Conservation (phyloP, 2,797 vertebrate genomes). For the Hylomyscus alleni region DNA sequence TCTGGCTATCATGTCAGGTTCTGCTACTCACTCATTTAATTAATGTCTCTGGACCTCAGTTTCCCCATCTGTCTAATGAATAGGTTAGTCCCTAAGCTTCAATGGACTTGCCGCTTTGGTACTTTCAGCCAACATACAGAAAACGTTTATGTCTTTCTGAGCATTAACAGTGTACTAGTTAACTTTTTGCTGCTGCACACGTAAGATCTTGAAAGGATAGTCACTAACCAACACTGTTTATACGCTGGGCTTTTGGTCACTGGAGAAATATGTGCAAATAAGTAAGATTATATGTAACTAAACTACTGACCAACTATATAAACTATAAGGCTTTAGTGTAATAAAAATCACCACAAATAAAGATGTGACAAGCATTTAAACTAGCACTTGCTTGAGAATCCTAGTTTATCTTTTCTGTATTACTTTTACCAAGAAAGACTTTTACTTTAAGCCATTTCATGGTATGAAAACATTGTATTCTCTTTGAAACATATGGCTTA, state of each 20-base stretch:
- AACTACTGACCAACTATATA: neutral
- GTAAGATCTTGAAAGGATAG: slow-evolving; percentile 15
- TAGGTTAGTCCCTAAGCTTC: neutral
- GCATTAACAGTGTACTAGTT: slow-evolving; percentile 5
- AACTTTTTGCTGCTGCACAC: slow-evolving; percentile 40
- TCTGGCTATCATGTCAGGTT: neutral
- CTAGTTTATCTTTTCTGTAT: slow-evolving; percentile 8
- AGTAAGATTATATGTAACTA: slow-evolving; percentile 26
- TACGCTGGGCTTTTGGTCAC: slow-evolving; percentile 16
- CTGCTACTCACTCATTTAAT: slow-evolving; percentile 24
- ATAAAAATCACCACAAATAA: slow-evolving; percentile 38
- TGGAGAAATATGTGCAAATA: neutral
- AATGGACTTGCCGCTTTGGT: slow-evolving; percentile 1
- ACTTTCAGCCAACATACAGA: neutral
- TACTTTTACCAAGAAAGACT: slow-evolving; percentile 61
- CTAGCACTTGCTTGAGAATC: slow-evolving; percentile 46
- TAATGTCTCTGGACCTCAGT: slow-evolving; percentile 24
- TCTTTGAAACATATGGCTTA: slow-evolving; percentile 52
- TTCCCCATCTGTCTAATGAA: slow-evolving; percentile 52
- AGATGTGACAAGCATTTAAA: slow-evolving; percentile 18
- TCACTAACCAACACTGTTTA: slow-evolving; percentile 21
- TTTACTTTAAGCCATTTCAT: slow-evolving; percentile 56
- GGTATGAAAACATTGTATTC: slow-evolving; percentile 46
- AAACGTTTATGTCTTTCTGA: slow-evolving; percentile 41
- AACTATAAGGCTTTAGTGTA: neutral